A percentile compares a stretch with the other conserved stretches of the same genome.
Evolutionary conservation across 2,113 vertebrate species (phyloP).

Genomic region (Pao palembangensis): DNA sequence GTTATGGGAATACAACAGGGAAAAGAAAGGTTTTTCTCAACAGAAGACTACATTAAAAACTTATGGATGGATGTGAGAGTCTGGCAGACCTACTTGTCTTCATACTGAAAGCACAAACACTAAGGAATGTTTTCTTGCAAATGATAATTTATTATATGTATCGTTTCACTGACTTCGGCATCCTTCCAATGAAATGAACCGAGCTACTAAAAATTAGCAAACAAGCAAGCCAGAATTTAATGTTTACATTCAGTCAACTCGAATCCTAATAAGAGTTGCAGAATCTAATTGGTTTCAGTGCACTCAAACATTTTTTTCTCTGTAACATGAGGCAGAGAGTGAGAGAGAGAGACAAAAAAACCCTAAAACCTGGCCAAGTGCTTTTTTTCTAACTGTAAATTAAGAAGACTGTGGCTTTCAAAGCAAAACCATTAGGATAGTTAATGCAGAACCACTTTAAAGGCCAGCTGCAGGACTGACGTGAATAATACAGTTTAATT

Average conservation of each 20-base stretch:
- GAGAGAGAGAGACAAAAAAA: constrained; percentile 46
- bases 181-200: not conserved
- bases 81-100: constrained; percentile 4
- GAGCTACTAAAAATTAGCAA: not conserved
- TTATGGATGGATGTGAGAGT: constrained; percentile 44
- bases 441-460: constrained; percentile 77
- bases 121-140: constrained; percentile 25
- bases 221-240: too few species aligned
- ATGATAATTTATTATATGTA: constrained; percentile 18
- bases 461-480: constrained; percentile 73
- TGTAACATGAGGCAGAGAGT: constrained; percentile 25
- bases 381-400: constrained; percentile 69
- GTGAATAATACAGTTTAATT: constrained; percentile 76
- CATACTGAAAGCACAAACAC: constrained; percentile 9
- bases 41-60: constrained; percentile 54
- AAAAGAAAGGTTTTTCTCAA: constrained; percentile 56
- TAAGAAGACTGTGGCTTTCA: constrained; percentile 72
- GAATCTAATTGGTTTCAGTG: constrained; percentile 4
- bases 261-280: not conserved
- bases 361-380: constrained; percentile 45
- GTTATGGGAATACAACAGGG: constrained; percentile 48
- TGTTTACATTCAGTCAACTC: not conserved
- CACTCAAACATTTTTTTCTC: constrained; percentile 26
- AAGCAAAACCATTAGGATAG: constrained; percentile 73
- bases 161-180: constrained; percentile 5